Conservation (phyloP, 2,888 invertebrate genomes). For the Auanema freiburgensis region DNA sequence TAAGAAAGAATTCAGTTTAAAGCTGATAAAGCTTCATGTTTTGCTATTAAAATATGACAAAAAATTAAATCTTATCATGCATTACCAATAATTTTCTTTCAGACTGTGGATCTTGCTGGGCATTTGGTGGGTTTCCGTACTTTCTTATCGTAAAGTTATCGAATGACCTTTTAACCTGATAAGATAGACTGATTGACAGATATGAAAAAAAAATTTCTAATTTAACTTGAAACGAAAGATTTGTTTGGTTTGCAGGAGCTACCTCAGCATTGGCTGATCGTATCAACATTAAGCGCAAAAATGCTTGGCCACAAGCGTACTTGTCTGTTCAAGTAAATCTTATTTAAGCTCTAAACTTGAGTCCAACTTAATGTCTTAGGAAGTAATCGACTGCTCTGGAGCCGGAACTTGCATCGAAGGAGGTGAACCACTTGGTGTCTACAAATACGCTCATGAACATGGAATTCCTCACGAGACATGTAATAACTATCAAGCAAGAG, state of each 20-base stretch:
- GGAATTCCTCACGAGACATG: constrained; percentile 69
- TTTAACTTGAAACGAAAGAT: background rate
- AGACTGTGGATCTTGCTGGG: constrained; percentile 70
- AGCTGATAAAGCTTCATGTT: too few relatives aligned
- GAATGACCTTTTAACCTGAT: constrained; percentile 2
- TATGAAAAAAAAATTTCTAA: background rate
- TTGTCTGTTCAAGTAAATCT: constrained; percentile 65
- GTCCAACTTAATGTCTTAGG: constrained; percentile 26
- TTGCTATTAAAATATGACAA: too few relatives aligned
- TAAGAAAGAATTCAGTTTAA: background rate
- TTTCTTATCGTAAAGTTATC: constrained; percentile 10
- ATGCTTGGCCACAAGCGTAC: constrained; percentile 67
- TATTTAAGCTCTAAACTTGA: background rate
- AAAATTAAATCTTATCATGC: too few relatives aligned
- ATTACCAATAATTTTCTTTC: constrained; percentile 17
- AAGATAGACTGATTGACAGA: background rate
- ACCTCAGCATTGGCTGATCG: constrained; percentile 68
- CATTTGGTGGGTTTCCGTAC: constrained; percentile 62
- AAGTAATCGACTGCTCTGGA: constrained; percentile 68
- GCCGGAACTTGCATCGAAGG: constrained; percentile 67
- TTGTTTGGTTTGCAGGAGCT: constrained; percentile 51
- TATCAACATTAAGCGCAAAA: constrained; percentile 67
- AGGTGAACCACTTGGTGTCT: constrained; percentile 65
- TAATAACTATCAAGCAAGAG: constrained; percentile 69
- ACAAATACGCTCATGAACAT: constrained; percentile 66